Evolutionary conservation across 2,113 vertebrate species (phyloP), one percentile per base, ranked within the genome.

Genomic region (Synodontis membranacea): DNA sequence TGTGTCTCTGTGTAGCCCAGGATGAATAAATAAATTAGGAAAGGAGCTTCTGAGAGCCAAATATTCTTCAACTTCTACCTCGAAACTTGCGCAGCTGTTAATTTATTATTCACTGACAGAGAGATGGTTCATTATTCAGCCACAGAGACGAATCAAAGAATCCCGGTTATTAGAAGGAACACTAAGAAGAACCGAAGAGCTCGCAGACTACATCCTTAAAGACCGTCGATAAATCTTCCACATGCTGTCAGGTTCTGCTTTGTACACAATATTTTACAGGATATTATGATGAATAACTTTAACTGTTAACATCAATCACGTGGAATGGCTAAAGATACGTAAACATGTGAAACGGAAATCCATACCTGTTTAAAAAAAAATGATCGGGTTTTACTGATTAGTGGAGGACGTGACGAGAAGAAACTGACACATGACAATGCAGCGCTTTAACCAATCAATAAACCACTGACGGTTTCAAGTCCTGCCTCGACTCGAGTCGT

Each of bases 271-370:
- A 79, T 79, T 79, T 79, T 79, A 79, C 76, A 2, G 50, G 48
- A 37, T 34, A 68, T 83, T 34, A 68, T 68, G 81, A 68, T 83
- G 31, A 68, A 68, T 83, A 68, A 68, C 60, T 82, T 62, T 82
- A 50, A 66, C 60, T 31, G 28, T 34, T 66, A 48, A 48, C 48
- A 54, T 79, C 75, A 79, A 54, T 79, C 75, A 79, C 7, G 8
- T 0, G 1, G n/a, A 21, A 0, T 0, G n/a, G 54, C 25, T 52
- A 34, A 21, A 52, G 48, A 31, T 10, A 34, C 37, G 1, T 14
- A 25, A 23, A 25, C 0, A 3, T 7, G 15, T 21, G 1, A 68
- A n/a, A n/a, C n/a, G n/a, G n/a, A n/a, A n/a, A 21, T 68, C 6
- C 66, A 23, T 19, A 19, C 3, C 66, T 21, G 31, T 34, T 37